Conservation (phyloP, 35 echinoderm and acorn worm genomes). For the Hemicentrotus pulcherrimus region DNA sequence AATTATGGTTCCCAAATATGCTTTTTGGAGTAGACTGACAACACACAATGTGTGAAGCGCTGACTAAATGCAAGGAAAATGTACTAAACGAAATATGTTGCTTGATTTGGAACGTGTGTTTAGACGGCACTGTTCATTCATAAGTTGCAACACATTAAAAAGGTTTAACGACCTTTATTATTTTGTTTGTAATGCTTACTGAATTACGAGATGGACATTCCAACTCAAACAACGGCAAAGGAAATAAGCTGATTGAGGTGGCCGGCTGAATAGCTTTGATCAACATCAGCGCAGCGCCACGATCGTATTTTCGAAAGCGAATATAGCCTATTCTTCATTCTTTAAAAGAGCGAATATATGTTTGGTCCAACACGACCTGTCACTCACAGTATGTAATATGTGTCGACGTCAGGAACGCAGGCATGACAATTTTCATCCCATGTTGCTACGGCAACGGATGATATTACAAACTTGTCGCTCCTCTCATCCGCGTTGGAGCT, state of each 20-base stretch:
- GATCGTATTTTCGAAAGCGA: too few relatives aligned
- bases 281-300: background rate
- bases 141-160: too few relatives aligned
- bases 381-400: background rate
- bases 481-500: background rate
- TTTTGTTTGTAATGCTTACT: background rate
- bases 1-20: too few relatives aligned
- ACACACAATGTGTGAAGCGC: too few relatives aligned
- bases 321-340: background rate
- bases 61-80: too few relatives aligned
- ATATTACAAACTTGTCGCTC: background rate
- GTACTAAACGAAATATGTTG: too few relatives aligned
- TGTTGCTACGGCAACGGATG: background rate
- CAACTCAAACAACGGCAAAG: background rate
- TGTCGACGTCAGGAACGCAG: background rate
- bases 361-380: background rate
- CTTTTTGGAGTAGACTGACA: too few relatives aligned
- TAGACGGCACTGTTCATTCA: too few relatives aligned
- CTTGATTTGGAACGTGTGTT: too few relatives aligned
- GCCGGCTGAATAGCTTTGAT: background rate
- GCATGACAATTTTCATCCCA: background rate
- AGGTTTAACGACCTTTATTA: background rate
- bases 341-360: background rate
- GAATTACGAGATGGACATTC: background rate
- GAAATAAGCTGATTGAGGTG: background rate